Conservation (phyloP, 1,140 invertebrate species). For the Pogonognathellus flavescens region DNA sequence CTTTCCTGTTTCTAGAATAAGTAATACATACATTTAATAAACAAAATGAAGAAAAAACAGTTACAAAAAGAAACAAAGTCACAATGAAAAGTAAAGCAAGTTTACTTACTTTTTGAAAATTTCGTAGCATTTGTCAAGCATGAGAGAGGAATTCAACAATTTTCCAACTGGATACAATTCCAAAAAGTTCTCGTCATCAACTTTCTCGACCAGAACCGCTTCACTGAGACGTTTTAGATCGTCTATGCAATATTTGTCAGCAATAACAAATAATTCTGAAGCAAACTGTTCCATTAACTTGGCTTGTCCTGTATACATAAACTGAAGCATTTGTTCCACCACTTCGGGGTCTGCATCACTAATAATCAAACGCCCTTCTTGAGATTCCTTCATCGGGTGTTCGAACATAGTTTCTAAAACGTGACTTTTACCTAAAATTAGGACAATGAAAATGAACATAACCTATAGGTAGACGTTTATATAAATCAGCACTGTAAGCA, state of each 20-base stretch:
- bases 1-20: background rate
- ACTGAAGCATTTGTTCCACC: conserved; percentile 52
- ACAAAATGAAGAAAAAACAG: no score
- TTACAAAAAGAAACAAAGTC: background rate
- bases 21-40: background rate
- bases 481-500: background rate
- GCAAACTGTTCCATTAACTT: background rate
- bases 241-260: conserved; percentile 27
- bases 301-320: conserved; percentile 36
- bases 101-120: conserved; percentile 5
- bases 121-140: conserved; percentile 27
- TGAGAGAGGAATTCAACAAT: background rate
- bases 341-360: conserved; percentile 51
- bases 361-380: conserved; percentile 42
- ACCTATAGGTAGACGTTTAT: no score
- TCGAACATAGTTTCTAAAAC: conserved; percentile 66
- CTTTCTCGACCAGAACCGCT: background rate
- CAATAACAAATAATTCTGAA: conserved; percentile 2
- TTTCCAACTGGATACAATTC: conserved; percentile 11
- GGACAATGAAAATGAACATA: background rate
- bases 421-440: conserved; percentile 55
- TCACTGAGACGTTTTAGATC: conserved; percentile 17
- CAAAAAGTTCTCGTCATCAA: conserved; percentile 7
- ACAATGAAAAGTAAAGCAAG: background rate
- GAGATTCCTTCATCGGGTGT: conserved; percentile 25